phyloP scores from a whole-genome alignment of 2,113 vertebrate species.

The Corythornis cristatus region DNA sequence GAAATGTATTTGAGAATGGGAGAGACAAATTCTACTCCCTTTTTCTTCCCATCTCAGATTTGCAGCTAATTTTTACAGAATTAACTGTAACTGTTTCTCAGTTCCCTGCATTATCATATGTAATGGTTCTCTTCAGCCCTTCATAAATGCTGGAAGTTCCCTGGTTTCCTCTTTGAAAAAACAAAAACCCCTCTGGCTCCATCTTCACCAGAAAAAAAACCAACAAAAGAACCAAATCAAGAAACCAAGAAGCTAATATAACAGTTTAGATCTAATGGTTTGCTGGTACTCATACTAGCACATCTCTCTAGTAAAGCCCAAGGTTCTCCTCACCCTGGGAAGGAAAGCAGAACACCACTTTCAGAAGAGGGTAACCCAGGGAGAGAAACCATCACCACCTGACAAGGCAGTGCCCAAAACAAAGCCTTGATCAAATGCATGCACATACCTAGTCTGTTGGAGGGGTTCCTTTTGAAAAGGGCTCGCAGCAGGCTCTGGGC shows the following conservation, averaged over 20 bases:
- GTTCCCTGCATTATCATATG: neutral
- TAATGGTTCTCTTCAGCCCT: neutral
- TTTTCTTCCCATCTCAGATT: neutral
- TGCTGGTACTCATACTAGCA: neutral
- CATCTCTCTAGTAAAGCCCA: neutral
- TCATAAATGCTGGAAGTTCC: neutral
- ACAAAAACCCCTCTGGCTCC: neutral
- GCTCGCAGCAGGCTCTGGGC: conserved; percentile 95
- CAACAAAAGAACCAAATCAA: neutral
- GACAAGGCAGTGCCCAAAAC: accelerated
- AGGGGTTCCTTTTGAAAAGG: conserved; percentile 95
- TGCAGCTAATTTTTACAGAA: neutral
- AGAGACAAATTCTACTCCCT: neutral
- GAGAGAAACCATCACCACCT: accelerated
- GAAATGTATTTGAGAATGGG: neutral
- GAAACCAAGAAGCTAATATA: neutral
- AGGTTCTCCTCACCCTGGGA: neutral
- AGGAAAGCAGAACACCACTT: neutral
- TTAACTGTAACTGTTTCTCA: neutral
- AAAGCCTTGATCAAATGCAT: neutral
- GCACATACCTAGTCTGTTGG: conserved; percentile 87
- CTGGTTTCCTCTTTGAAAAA: no score
- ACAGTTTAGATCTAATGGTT: neutral
- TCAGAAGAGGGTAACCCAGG: neutral
- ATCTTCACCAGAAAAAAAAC: neutral